Evolutionary conservation across 2,888 invertebrate species (phyloP).

Genomic region (Gisinianus flammeolus): DNA sequence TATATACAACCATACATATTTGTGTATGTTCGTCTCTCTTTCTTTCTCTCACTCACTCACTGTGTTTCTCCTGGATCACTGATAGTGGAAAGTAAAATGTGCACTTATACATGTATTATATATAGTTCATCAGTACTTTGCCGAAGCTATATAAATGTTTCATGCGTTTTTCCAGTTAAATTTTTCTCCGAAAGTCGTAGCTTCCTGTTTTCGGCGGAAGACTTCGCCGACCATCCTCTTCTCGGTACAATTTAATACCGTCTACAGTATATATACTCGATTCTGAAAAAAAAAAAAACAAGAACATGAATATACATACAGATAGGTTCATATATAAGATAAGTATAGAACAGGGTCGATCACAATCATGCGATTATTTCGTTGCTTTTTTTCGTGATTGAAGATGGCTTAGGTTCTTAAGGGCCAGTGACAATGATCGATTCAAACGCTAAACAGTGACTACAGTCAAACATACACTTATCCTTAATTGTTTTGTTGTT

Average conservation of each 20-base stretch:
- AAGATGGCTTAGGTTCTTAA: slow-evolving; percentile 40
- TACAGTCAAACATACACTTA: slow-evolving; percentile 29
- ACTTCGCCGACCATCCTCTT: slow-evolving; percentile 64
- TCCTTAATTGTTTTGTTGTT: slow-evolving; percentile 15
- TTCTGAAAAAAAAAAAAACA: slow-evolving; percentile 72
- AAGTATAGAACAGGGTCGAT: slow-evolving; percentile 11
- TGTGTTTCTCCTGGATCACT: background rate
- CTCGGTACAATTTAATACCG: slow-evolving; percentile 83
- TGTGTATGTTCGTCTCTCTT: background rate
- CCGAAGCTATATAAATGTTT: background rate
- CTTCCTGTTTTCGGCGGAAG: slow-evolving; percentile 57
- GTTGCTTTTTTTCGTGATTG: slow-evolving; percentile 28
- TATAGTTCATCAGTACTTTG: background rate
- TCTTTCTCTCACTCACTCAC: slow-evolving; percentile 5
- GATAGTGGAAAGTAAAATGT: slow-evolving; percentile 15
- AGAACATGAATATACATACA: slow-evolving; percentile 11
- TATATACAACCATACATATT: background rate
- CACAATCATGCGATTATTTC: slow-evolving; percentile 29
- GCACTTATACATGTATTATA: background rate
- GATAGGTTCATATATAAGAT: background rate
- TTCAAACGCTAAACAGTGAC: slow-evolving; percentile 10
- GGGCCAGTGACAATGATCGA: slow-evolving; percentile 48
- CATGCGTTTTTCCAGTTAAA: slow-evolving; percentile 43
- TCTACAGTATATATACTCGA: slow-evolving; percentile 95
- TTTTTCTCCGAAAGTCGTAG: slow-evolving; percentile 57